Conservation (phyloP, 1,140 invertebrate species). For the Neodiprion lecontei region DNA sequence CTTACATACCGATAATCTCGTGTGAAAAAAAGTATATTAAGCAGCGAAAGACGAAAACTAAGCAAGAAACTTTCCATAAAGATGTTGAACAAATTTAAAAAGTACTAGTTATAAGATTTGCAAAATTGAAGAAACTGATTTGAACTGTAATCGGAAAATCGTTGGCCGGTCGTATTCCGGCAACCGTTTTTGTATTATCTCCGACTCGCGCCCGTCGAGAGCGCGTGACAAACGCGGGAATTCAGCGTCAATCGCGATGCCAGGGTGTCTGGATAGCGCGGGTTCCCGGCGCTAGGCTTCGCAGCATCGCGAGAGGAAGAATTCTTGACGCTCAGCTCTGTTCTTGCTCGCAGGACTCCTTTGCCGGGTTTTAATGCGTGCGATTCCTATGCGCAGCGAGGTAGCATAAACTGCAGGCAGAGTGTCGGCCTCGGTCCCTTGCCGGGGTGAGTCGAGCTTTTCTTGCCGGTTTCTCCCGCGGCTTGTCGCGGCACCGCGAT, state of each 20-base stretch:
- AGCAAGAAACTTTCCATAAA: too few species aligned
- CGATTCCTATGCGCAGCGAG: constrained; percentile 36
- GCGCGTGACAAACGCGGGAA: constrained; percentile 9
- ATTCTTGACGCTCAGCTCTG: constrained; percentile 14
- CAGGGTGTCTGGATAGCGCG: constrained; percentile 2
- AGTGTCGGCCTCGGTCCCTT: background rate
- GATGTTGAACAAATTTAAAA: too few species aligned
- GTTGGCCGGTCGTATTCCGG: too few species aligned
- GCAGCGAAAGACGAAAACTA: too few species aligned
- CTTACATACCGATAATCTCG: too few species aligned
- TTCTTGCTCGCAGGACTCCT: constrained; percentile 14
- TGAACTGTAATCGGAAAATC: too few species aligned
- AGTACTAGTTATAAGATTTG: too few species aligned
- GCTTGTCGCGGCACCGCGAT: background rate
- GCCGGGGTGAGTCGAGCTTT: background rate
- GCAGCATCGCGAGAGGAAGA: constrained; percentile 1
- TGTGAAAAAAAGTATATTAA: too few species aligned
- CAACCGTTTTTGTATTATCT: background rate
- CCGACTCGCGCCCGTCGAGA: background rate
- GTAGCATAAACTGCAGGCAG: background rate
- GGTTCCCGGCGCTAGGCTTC: constrained; percentile 10
- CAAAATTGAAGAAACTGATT: too few species aligned
- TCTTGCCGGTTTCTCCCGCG: background rate
- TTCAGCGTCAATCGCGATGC: constrained; percentile 15
- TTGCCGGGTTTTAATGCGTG: constrained; percentile 33